Base-by-base conservation (phyloP, 2,113 vertebrate species). In the Cochlearius cochlearius region DNA sequence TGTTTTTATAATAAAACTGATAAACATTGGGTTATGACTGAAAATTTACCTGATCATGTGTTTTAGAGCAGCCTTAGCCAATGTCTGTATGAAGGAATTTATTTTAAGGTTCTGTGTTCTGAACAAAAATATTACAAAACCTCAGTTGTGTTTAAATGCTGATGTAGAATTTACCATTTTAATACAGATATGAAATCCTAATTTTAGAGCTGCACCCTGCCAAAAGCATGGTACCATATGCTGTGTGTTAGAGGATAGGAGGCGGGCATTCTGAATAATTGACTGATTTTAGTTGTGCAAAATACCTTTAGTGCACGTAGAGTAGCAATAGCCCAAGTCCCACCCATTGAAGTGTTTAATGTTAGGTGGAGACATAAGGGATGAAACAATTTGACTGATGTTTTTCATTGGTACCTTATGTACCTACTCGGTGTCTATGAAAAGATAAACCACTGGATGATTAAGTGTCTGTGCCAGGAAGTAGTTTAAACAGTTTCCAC, bases 121-220 rank as follows among this genome's bases (percentile, higher is more conserved):
- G 59, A 94, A 90, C 23, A 87, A 91, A 97, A 60, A 25, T 43
- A 75, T 69, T 90, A 30, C 43, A 60, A 90, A 95, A 83, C 55
- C 79, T 97, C 59, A 23, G 8, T 66, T 86, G 15, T 76, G 23
- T 45, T 93, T 89, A 64, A 89, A 92, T 58, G 82, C 91, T 85
- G 73, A 82, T 78, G 45, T 73, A 89, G 88, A 89, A 76, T 10
- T 68, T 87, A 89, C 68, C 34, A 59, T 90, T 96, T 96, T 92
- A 94, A 96, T 92, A 86, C 94, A 96, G 90, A 94, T 91, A 86
- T 39, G 90, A 90, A 90, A 50, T 96, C 58, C 96, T 98, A 98
- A 97, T 98, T 98, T 98, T 98, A 98, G 96, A 74, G 58, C 85
- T 77, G 52, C 93, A 62, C 92, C 92, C 88, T 97, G 96, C 91